Base-by-base conservation (phyloP, 2,797 vertebrate genomes). In the Sorex maritimensis region DNA sequence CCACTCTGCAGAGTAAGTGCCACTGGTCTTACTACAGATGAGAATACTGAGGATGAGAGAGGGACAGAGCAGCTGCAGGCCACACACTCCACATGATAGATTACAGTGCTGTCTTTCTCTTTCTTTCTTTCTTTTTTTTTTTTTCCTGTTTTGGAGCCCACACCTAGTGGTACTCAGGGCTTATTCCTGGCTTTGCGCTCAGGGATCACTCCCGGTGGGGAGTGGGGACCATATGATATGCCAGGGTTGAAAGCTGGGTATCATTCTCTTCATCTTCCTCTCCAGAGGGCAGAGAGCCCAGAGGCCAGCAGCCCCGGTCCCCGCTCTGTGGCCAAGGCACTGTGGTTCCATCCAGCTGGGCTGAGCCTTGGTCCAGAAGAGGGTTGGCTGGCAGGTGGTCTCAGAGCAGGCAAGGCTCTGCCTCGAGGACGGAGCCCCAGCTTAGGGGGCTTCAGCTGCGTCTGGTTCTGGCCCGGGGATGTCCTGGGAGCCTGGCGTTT, bases 31-130 rank as follows among this genome's bases (percentile, higher is more conserved):
- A 12, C 49, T 41, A 61, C 14, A 81, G 34, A 28, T 19, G 61
- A 63, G 21, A 26, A 89, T 61, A 38, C 75, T 38, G 55, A 86
- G 74, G 72, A 68, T 80, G 86, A 79, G 90, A 83, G 65, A 19
- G 21, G 58, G 67, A 63, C 28, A 7, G 41, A 17, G 46, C 46
- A 9, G 15, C 21, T 34, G 26, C 26, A 2, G 71, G 55, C 26
- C 74, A 49, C 80, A 65, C 7, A 44, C 34, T 19, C 21, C 1
- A 2, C 12, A 38, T 8, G 9, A 34, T 34, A 34, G 34, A 34
- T 34, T 34, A 8, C 65, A 67, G 65, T 28, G 12, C 65, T 67
- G 49, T 14, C 65, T 26, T 26, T 28, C 65, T 67, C 21, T 61
- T 61, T 61, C 55, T 58, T 58, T 17, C 2, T 19, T 58, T 58